Evolutionary conservation across 2,888 invertebrate species (phyloP).

Genomic region (Athrips mouffetella): DNA sequence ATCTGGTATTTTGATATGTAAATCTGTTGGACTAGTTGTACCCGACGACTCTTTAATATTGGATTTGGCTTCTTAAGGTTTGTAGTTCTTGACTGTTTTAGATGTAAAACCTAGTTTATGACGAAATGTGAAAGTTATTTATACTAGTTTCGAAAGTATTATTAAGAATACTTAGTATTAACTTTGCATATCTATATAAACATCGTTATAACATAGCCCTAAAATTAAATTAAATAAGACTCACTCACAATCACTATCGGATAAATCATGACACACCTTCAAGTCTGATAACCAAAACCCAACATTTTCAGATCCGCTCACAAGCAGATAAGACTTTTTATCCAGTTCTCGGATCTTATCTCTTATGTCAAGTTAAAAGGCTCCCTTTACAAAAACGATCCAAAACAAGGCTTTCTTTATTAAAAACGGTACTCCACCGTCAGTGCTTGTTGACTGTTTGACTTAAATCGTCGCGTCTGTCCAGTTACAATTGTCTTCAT

Average conservation of each 20-base stretch:
- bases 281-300: not conserved
- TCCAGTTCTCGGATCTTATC: slow-evolving; percentile 26
- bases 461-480: slow-evolving; percentile 7
- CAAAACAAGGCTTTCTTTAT: slow-evolving; percentile 25
- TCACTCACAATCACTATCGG: not conserved
- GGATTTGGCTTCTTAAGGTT: too few species aligned
- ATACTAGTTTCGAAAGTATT: not conserved
- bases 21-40: slow-evolving; percentile 28
- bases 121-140: too few species aligned
- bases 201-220: too few species aligned
- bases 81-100: too few species aligned
- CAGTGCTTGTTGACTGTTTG: slow-evolving; percentile 7
- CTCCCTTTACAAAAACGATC: slow-evolving; percentile 26
- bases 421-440: slow-evolving; percentile 11
- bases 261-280: slow-evolving; percentile 19
- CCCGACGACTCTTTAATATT: slow-evolving; percentile 23
- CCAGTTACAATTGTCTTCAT: slow-evolving; percentile 54
- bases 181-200: too few species aligned
- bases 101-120: not conserved
- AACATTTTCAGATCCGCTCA: slow-evolving; percentile 24
- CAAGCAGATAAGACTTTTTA: slow-evolving; percentile 18
- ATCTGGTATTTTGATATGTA: slow-evolving; percentile 34
- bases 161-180: too few species aligned
- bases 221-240: not conserved
- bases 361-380: slow-evolving; percentile 23